Evolutionary conservation across 2,888 invertebrate species (phyloP), one percentile per base, ranked within the genome.

Genomic region (Mellilla xanthometata): DNA sequence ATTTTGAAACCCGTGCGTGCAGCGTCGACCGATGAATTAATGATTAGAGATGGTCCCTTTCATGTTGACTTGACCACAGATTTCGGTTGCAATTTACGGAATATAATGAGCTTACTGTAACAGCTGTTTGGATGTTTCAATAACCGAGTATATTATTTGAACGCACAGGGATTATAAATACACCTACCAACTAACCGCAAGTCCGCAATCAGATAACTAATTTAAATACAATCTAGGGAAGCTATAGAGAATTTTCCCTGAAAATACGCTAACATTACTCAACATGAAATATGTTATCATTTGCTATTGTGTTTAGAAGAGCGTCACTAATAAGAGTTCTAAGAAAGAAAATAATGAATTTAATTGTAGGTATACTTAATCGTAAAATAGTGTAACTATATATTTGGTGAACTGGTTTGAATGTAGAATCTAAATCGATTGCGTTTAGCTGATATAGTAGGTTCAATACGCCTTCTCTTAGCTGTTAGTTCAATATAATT

Each of bases 1-100:
- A 60, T 61, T 57, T 62, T 56, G 59, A 78, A 72, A 72, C 65
- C 59, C 52, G 61, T 63, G 65, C 60, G 64, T 69, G 68, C 49
- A 12, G 12, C 26, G 12, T 11, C 38, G 52, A 57, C 49, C 56
- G 46, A 52, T 68, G 55, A 66, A 70, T 70, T 67, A 65, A 63
- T 65, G 59, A 67, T 69, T 72, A 68, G 62, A 54, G 65, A 56
- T 49, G 59, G 44, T 47, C 58, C 45, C 35, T 45, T 36, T 49
- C 49, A 36, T 62, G 46, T 46, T 52, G 39, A 52, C 34, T 54
- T 56, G 39, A 29, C 39, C 30, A 39, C 57, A 47, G 43, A 56
- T 59, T 64, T 54, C 13, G 49, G 33, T 51, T 55, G 54, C 48
- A 59, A 54, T 54, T 47, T 45, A 12, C 19, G n/a, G 32, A 47